These are phyloP conservation scores for Nematolebias whitei DNA, from an alignment of 2,113 vertebrate species.

Conservation along the genomic window DNA sequence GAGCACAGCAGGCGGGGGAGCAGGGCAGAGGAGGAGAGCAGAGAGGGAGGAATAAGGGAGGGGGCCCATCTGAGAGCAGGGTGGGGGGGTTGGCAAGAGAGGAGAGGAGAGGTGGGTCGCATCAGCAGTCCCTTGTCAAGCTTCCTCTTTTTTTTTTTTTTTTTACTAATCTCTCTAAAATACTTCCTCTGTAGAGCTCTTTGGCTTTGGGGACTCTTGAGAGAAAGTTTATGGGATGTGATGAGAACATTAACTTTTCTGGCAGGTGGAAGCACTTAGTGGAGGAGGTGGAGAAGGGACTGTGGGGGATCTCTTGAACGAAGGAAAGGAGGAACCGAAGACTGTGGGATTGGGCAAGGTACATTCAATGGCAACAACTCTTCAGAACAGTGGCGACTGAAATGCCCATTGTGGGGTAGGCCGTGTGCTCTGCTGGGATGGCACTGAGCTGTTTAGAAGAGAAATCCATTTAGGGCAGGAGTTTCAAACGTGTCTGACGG, in stretches of 20 bases:
- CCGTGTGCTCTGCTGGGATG: constrained; percentile 45
- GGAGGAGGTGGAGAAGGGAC: constrained; percentile 47
- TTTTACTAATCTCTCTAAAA: constrained; percentile 62
- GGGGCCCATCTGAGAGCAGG: constrained; percentile 71
- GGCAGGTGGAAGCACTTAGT: constrained; percentile 78
- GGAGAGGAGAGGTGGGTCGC: constrained; percentile 73
- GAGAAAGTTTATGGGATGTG: constrained; percentile 76
- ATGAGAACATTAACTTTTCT: constrained; percentile 75
- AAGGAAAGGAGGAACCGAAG: constrained; percentile 65
- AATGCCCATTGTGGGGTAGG: constrained; percentile 20
- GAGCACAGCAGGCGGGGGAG: constrained; percentile 69
- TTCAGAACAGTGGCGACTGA: constrained; percentile 50
- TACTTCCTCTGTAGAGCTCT: constrained; percentile 67
- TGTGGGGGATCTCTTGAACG: constrained; percentile 28
- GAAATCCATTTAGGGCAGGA: constrained; percentile 75
- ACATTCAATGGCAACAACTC: constrained; percentile 61
- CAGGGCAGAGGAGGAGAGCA: constrained; percentile 71
- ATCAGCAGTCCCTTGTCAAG: constrained; percentile 69
- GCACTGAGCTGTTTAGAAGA: constrained; percentile 39
- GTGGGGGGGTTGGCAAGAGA: constrained; percentile 65
- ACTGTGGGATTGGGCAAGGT: constrained; percentile 58
- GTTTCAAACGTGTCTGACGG: constrained; percentile 64
- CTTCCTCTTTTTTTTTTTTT: too few species aligned
- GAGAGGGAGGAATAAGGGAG: constrained; percentile 75
- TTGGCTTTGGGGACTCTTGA: constrained; percentile 61